These are phyloP conservation scores for Cervus canadensis DNA, from an alignment of 2,113 vertebrate genomes.

Conservation along the genomic window DNA sequence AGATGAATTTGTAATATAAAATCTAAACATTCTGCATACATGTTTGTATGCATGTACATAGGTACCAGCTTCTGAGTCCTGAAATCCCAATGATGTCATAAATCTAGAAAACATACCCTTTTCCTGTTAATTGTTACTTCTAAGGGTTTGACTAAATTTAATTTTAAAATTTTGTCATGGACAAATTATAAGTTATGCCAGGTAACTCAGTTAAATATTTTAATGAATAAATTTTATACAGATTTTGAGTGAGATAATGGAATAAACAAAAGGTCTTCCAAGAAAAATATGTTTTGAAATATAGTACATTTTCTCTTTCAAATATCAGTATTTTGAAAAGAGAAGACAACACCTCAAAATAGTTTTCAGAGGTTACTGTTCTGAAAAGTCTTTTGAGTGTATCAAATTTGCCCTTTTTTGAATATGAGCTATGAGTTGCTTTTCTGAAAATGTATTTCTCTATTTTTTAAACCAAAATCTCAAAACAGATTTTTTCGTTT, in stretches of 20 bases:
- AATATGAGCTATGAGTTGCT: background rate
- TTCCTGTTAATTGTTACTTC: background rate
- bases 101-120: background rate
- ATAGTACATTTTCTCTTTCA: background rate
- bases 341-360: background rate
- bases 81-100: background rate
- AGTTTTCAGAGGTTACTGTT: background rate
- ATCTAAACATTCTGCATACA: background rate
- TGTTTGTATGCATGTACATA: background rate
- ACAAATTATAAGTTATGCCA: background rate
- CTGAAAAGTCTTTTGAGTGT: background rate
- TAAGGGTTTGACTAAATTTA: background rate
- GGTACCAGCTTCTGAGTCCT: background rate
- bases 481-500: background rate
- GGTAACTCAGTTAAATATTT: background rate
- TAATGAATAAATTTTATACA: background rate
- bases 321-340: background rate
- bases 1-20: background rate
- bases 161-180: background rate
- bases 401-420: background rate
- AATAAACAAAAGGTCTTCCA: background rate
- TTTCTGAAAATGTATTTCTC: background rate
- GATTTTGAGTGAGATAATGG: background rate
- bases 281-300: background rate
- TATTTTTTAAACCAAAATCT: background rate